phyloP scores from a whole-genome alignment of 2,797 vertebrate genomes.

The Erpetoichthys calabaricus region DNA sequence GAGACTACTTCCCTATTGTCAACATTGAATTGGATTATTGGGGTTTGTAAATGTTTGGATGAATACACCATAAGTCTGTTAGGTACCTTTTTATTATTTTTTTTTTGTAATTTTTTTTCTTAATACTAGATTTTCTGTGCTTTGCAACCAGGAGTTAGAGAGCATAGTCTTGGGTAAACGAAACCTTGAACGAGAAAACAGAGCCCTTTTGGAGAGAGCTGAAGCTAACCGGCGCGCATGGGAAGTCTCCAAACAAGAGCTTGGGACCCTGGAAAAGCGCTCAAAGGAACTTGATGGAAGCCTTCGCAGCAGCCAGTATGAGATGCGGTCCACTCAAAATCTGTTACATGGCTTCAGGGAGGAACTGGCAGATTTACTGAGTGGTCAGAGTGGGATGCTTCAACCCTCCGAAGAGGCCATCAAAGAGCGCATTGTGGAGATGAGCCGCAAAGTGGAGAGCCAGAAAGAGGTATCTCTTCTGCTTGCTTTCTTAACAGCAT shows the following conservation, averaged over 20 bases:
- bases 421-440: slow-evolving; percentile 41
- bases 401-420: slow-evolving; percentile 43
- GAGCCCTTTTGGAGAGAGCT: slow-evolving; percentile 49
- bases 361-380: slow-evolving; percentile 42
- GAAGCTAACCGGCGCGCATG: slow-evolving; percentile 46
- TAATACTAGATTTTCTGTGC: not conserved
- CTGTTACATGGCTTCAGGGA: slow-evolving; percentile 45
- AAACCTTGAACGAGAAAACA: slow-evolving; percentile 51
- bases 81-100: no score
- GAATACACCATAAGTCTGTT: no score
- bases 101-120: no score
- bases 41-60: no score
- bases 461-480: slow-evolving; percentile 16
- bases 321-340: slow-evolving; percentile 31
- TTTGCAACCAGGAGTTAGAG: slow-evolving; percentile 55
- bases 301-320: slow-evolving; percentile 39
- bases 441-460: slow-evolving; percentile 41
- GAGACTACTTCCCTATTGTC: no score
- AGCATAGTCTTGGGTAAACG: slow-evolving; percentile 32
- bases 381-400: slow-evolving; percentile 10
- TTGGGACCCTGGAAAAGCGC: slow-evolving; percentile 46
- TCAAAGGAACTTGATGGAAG: slow-evolving; percentile 46
- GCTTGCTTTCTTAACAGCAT: no score
- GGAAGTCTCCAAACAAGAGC: slow-evolving; percentile 44
- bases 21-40: no score